Conservation (phyloP, 92 coral and sea anemone genomes). For the Heliopora coerulea region DNA sequence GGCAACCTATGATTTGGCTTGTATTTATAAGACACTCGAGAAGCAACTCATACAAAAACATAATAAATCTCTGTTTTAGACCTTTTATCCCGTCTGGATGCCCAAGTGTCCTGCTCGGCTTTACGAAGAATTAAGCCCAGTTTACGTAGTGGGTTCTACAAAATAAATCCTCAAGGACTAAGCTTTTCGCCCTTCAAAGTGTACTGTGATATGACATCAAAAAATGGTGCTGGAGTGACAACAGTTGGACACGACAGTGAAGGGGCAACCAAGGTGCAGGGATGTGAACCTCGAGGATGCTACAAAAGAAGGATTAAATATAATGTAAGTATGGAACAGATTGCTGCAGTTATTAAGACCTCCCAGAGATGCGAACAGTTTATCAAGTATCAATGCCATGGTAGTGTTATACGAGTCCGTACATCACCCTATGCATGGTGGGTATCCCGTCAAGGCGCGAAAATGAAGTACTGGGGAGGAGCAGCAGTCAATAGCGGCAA, state of each 20-base stretch:
- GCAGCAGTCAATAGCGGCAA: constrained; percentile 16
- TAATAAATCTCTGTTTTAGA: no score
- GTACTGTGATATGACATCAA: constrained; percentile 19
- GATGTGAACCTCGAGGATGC: neutral
- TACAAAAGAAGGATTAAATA: constrained; percentile 14
- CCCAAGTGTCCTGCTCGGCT: no score
- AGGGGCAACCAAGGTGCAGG: neutral
- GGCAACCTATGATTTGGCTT: no score
- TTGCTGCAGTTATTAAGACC: neutral
- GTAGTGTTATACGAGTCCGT: neutral
- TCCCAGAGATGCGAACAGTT: constrained; percentile 21
- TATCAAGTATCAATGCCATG: constrained; percentile 8
- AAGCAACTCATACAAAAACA: no score
- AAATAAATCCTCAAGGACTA: neutral
- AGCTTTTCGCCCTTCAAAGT: neutral
- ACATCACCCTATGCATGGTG: neutral
- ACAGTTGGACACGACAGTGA: constrained; percentile 27
- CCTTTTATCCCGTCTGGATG: no score
- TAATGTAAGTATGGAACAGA: constrained; percentile 10
- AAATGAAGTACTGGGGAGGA: constrained; percentile 12
- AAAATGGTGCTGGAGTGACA: constrained; percentile 27
- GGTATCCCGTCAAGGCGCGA: constrained; percentile 19
- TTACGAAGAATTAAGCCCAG: neutral
- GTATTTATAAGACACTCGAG: no score
- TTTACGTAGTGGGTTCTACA: neutral